Percentiles rank a stretch among this genome's conserved stretches.
Conservation (phyloP, 2,888 invertebrate species). For the Rugalucina vietnamica region DNA sequence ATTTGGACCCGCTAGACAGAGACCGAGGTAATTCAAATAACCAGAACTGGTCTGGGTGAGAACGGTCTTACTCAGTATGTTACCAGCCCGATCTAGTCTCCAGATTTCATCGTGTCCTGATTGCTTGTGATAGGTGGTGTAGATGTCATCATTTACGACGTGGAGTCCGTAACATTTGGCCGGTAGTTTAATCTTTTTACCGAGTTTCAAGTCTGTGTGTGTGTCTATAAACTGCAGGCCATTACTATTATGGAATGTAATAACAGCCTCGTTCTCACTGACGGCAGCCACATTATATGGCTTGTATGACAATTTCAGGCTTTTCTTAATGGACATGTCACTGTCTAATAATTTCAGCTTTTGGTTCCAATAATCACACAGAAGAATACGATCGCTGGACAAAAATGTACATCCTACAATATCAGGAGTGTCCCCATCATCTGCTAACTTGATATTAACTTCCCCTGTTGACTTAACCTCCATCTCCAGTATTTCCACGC, state of each 20-base stretch:
- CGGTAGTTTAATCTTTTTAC: background rate
- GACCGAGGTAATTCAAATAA: background rate
- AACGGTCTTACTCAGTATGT: background rate
- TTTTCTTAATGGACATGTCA: background rate
- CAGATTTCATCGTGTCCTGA: background rate
- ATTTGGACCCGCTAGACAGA: background rate
- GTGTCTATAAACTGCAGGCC: background rate
- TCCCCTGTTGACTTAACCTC: background rate
- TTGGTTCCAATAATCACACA: background rate
- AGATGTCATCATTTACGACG: background rate
- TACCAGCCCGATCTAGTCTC: background rate
- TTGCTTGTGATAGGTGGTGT: too few species aligned
- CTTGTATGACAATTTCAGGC: background rate
- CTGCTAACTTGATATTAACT: background rate
- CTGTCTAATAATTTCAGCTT: background rate
- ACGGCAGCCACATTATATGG: background rate
- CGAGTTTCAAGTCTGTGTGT: background rate
- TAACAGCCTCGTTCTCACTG: background rate
- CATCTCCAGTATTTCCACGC: too few species aligned
- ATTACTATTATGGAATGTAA: background rate
- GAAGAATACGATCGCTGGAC: background rate
- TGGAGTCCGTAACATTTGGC: background rate
- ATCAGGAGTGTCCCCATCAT: background rate
- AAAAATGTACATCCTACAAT: background rate
- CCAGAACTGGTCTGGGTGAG: background rate